Evolutionary conservation across 2,888 invertebrate species (phyloP).

Genomic region (Sinohyriopsis cumingii): DNA sequence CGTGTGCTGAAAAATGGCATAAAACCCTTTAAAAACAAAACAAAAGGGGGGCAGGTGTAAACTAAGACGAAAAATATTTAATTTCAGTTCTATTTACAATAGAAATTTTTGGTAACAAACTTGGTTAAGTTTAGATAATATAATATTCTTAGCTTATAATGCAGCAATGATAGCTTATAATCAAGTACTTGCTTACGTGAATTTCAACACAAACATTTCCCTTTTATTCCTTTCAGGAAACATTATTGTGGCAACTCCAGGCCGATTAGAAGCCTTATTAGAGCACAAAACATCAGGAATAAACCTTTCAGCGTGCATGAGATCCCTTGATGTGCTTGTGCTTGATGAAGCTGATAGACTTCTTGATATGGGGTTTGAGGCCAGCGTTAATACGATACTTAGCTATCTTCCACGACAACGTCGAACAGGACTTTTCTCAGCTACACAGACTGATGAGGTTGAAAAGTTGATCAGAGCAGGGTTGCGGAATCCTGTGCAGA

Average conservation of each 20-base stretch:
- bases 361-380: conserved; percentile 92
- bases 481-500: conserved; percentile 90
- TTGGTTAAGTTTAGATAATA: too few species aligned
- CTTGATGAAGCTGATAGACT: conserved; percentile 97
- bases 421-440: conserved; percentile 97
- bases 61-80: too few species aligned
- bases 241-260: conserved; percentile 95
- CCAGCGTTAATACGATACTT: conserved; percentile 88
- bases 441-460: conserved; percentile 96
- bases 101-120: too few species aligned
- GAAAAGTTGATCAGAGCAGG: conserved; percentile 94
- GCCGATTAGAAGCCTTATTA: conserved; percentile 88
- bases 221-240: conserved; percentile 75
- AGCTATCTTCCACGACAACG: conserved; percentile 93
- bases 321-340: conserved; percentile 87
- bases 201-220: background rate
- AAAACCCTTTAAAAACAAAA: too few species aligned
- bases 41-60: too few species aligned
- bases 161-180: background rate
- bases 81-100: too few species aligned
- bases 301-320: conserved; percentile 80
- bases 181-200: background rate
- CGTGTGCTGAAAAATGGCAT: too few species aligned
- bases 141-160: too few species aligned
- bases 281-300: conserved; percentile 52